Evolutionary conservation across 2,888 invertebrate species (phyloP).

Genomic region (Myopa testacea): DNA sequence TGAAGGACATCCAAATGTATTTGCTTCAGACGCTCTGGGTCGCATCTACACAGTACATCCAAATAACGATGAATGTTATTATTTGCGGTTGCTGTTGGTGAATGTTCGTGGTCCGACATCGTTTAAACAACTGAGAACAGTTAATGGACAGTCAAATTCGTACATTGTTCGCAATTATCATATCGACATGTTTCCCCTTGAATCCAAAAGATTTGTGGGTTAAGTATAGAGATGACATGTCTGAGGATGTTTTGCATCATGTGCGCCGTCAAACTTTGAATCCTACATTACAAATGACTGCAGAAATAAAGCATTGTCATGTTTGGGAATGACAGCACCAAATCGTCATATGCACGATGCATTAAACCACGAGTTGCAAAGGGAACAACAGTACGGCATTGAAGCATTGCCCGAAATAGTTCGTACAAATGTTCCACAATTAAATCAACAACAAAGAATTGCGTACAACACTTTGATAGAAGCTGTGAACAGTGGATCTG

Average conservation of each 20-base stretch:
- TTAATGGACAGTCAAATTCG: conserved; percentile 52
- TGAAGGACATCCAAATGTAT: conserved; percentile 6
- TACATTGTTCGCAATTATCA: conserved; percentile 30
- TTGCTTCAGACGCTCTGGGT: conserved; percentile 22
- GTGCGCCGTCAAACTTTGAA: conserved; percentile 8
- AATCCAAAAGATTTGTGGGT: conserved; percentile 36
- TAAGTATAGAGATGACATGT: conserved; percentile 27
- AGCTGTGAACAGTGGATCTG: no score
- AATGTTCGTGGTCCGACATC: conserved; percentile 36
- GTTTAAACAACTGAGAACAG: conserved; percentile 55
- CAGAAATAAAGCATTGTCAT: conserved; percentile 17
- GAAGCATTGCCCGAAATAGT: conserved; percentile 37
- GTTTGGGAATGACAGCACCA: conserved; percentile 25
- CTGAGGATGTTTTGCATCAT: conserved; percentile 37
- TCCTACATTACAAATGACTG: conserved; percentile 25
- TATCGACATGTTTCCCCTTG: conserved; percentile 34
- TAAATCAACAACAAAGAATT: conserved; percentile 6
- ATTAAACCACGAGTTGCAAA: background rate
- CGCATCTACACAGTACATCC: conserved; percentile 41
- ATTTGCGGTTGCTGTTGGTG: conserved; percentile 32
- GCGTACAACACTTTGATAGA: no score
- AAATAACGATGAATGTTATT: conserved; percentile 36
- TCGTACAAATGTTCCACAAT: conserved; percentile 41
- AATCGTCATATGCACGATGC: conserved; percentile 9
- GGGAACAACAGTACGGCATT: conserved; percentile 28